A percentile compares a stretch with the other conserved stretches of the same genome.
Conservation (phyloP, 2,113 vertebrate species). For the Lepus timidus region DNA sequence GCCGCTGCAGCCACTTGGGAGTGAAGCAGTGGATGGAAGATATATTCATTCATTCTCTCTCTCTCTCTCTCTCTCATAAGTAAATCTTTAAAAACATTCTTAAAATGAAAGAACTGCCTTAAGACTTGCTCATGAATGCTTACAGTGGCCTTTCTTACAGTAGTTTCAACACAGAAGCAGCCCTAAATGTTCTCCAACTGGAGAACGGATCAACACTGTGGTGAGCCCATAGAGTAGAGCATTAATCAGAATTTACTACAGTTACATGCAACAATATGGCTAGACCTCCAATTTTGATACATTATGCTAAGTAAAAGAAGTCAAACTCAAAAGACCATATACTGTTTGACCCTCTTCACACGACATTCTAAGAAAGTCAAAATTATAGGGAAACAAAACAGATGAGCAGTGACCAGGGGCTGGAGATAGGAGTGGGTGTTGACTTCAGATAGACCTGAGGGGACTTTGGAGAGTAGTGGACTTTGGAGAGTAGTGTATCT, state of each 20-base stretch:
- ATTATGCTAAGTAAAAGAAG: constrained; percentile 15
- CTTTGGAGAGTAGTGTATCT: background rate
- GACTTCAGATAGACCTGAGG: background rate
- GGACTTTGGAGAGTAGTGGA: background rate
- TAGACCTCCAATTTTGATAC: constrained; percentile 9
- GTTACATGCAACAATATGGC: background rate
- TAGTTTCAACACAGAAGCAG: constrained; percentile 47
- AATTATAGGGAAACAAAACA: constrained; percentile 38
- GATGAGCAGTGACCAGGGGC: background rate
- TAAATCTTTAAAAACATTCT: too few relatives aligned
- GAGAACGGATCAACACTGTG: constrained; percentile 10
- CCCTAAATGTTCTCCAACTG: background rate
- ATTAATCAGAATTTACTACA: constrained; percentile 10
- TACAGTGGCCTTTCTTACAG: constrained; percentile 1
- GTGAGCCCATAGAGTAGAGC: background rate
- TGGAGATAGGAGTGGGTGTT: background rate
- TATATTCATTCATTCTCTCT: too few relatives aligned
- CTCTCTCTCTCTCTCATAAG: too few relatives aligned
- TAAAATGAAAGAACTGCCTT: too few relatives aligned
- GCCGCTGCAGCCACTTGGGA: too few relatives aligned
- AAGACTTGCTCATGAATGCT: constrained; percentile 39
- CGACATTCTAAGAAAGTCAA: constrained; percentile 2
- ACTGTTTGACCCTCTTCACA: constrained; percentile 1
- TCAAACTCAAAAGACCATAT: constrained; percentile 32
- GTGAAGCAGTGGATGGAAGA: too few relatives aligned